Evolutionary conservation across 2,113 vertebrate genomes (phyloP).

Genomic region (Picathartes gymnocephalus): DNA sequence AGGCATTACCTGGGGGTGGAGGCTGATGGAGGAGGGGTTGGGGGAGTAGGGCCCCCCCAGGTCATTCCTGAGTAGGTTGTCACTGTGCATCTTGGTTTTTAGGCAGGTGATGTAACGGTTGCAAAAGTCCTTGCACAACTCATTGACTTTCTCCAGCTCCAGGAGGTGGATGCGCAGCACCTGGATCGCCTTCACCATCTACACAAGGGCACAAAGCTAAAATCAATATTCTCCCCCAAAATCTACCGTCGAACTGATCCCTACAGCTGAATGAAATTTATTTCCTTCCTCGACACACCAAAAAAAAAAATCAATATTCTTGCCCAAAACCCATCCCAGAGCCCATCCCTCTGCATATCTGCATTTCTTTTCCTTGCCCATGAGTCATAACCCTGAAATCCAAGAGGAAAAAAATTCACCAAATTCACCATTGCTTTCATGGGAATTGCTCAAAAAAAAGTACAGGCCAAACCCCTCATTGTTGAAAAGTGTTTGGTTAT

Average conservation of each 20-base stretch:
- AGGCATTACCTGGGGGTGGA: slow-evolving; percentile 80
- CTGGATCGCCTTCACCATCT: slow-evolving; percentile 99
- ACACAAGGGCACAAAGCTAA: fast-evolving
- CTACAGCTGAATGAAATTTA: background rate
- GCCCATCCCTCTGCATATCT: background rate
- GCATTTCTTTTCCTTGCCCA: background rate
- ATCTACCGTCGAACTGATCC: fast-evolving
- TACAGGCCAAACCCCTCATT: background rate
- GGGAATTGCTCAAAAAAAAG: background rate
- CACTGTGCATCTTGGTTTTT: slow-evolving; percentile 99
- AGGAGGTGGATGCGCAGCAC: slow-evolving; percentile 97
- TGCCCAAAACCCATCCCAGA: background rate
- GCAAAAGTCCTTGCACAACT: slow-evolving; percentile 98
- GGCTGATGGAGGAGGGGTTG: slow-evolving; percentile 88
- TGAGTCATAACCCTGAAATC: background rate
- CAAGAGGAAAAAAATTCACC: background rate
- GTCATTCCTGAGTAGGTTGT: slow-evolving; percentile 98
- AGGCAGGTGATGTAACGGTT: slow-evolving; percentile 99
- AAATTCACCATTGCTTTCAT: background rate
- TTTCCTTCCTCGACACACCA: background rate
- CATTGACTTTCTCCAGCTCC: slow-evolving; percentile 97
- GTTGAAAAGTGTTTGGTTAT: background rate
- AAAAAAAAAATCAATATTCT: no score
- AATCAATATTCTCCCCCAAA: background rate
- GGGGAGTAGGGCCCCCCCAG: slow-evolving; percentile 95